Evolutionary conservation across 30 jellyfish, hydroid and myxozoan species (phyloP).

Genomic region (Turritopsis dohrnii): DNA sequence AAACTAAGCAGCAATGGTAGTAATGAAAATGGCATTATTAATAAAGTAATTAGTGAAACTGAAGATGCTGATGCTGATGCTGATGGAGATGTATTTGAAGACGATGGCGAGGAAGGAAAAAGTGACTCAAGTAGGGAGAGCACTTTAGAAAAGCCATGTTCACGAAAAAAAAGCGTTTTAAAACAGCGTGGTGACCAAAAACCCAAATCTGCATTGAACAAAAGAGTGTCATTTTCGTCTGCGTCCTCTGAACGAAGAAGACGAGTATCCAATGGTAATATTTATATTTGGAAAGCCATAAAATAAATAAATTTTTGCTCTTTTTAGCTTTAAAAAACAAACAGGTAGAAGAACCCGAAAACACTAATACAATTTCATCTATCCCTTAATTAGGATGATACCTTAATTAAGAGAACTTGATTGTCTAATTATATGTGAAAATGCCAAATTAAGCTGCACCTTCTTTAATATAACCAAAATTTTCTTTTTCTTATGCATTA

Average conservation of each 20-base stretch:
- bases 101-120: constrained; percentile 1
- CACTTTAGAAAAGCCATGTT: constrained; percentile 9
- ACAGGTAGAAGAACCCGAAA: too few relatives aligned
- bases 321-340: too few relatives aligned
- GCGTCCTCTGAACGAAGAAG: constrained; percentile 55
- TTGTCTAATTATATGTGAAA: too few relatives aligned
- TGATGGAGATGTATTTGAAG: constrained; percentile 12
- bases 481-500: too few relatives aligned
- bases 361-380: too few relatives aligned
- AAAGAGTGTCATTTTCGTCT: constrained; percentile 93
- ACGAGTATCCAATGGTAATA: constrained; percentile 75
- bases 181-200: constrained; percentile 43
- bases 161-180: constrained; percentile 81
- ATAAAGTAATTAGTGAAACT: constrained; percentile 22
- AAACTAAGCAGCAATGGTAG: constrained; percentile 24
- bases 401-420: too few relatives aligned
- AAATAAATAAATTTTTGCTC: too few relatives aligned
- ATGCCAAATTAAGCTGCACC: too few relatives aligned
- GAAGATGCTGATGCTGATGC: constrained; percentile 14
- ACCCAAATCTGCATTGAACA: constrained; percentile 49
- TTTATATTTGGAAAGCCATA: neutral
- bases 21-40: constrained; percentile 29
- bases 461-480: too few relatives aligned
- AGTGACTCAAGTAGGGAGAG: constrained; percentile 32
- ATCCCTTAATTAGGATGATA: too few relatives aligned